A percentile compares a stretch with the other conserved stretches of the same genome.
phyloP scores from a whole-genome alignment of 2,888 invertebrate genomes.

The Phaedon cochleariae region DNA sequence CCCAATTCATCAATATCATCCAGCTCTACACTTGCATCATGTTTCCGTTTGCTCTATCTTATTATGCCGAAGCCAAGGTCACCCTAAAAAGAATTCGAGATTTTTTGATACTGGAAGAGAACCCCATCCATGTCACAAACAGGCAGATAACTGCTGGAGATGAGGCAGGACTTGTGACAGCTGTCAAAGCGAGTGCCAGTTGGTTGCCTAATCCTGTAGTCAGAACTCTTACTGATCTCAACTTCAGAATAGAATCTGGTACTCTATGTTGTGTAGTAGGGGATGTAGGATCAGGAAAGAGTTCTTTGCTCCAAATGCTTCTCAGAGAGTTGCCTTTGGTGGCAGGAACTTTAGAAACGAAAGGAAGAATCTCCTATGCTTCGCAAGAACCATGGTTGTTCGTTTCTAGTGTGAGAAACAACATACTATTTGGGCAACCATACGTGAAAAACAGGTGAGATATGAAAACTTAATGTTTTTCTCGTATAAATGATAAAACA shows the following conservation, averaged over 20 bases:
- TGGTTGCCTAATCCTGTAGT: constrained; percentile 53
- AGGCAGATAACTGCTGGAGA: background rate
- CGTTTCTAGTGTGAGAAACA: constrained; percentile 76
- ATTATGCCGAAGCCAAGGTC: constrained; percentile 51
- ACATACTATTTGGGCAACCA: constrained; percentile 80
- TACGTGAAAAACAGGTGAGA: constrained; percentile 65
- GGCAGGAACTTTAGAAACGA: constrained; percentile 69
- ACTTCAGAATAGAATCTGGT: constrained; percentile 63
- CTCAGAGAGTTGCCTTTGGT: constrained; percentile 74
- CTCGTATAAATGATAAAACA: no score
- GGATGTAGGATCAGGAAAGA: constrained; percentile 77
- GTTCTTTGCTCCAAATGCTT: constrained; percentile 73
- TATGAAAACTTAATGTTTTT: constrained; percentile 45
- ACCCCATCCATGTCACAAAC: constrained; percentile 33
- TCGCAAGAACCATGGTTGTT: constrained; percentile 86
- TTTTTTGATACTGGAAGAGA: constrained; percentile 47
- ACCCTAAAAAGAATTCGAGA: constrained; percentile 49
- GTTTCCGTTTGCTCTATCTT: constrained; percentile 48
- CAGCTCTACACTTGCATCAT: constrained; percentile 58
- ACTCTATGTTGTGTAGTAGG: constrained; percentile 64
- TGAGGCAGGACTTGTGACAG: constrained; percentile 40
- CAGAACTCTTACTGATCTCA: constrained; percentile 63
- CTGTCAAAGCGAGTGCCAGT: constrained; percentile 45
- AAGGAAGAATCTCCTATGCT: constrained; percentile 74
- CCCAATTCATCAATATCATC: constrained; percentile 81